Evolutionary conservation across 2,797 vertebrate genomes (phyloP), one percentile per base, ranked within the genome.

Genomic region (Champsocephalus esox): DNA sequence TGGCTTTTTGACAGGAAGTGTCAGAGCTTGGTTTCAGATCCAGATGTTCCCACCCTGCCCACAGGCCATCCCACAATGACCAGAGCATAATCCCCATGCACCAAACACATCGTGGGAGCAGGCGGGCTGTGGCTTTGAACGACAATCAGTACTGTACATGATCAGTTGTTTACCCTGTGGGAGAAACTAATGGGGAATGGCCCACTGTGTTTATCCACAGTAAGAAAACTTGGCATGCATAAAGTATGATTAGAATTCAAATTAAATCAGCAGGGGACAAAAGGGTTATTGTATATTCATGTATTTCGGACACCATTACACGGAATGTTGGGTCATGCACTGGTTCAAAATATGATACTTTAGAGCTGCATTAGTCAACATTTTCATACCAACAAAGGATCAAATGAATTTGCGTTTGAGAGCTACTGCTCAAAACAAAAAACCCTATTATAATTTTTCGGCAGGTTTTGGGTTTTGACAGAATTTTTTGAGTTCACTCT

Each of bases 21-120:
- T 80, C 63, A 21, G 4, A 70, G 70, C 49, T 66, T 66, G n/a
- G 57, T 69, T 78, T 79, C 45, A 64, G 41, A 61, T 84, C 81
- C 87, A 89, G 77, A 88, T 87, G 87, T 87, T 85, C 43, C 64
- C 69, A 73, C 62, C 66, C 84, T 73, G 63, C 57, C 52, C 41
- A 61, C 77, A 85, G 59, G 49, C 51, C 78, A 79, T 61, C 69
- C 34, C 52, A 72, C 67, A 66, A 52, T 73, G 59, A 85, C 66
- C 70, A 41, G 13, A 70, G 50, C 17, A 58, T 19, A 66, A 70
- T 73, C 41, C 46, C 49, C 49, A 28, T 17, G 52, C 84, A 55
- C 6, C 57, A 48, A 79, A 70, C 24, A 55, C 43, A 77, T 32
- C 2, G 5, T 73, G 73, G 77, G 65, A 85, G 34, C 9, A 24